Evolutionary conservation across 2,888 invertebrate species (phyloP), one percentile per base, ranked within the genome.

Genomic region (Caenorhabditis japonica): DNA sequence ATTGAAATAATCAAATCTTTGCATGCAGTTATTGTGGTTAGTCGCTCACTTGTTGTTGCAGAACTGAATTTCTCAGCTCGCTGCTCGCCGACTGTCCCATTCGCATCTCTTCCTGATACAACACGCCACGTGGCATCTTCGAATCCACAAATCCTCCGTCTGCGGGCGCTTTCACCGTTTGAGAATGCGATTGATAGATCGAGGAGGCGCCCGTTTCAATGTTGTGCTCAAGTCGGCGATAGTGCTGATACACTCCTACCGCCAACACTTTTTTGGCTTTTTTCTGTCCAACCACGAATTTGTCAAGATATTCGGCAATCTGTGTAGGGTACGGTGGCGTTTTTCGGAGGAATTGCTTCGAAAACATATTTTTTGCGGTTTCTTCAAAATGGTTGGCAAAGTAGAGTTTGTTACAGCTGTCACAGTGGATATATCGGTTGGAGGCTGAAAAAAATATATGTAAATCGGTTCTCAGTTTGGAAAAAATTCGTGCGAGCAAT

Each of bases 231-330:
- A 99, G 94, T 85, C 97, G 91, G 90, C 97, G 71, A 53, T 97
- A 99, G 89, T 99, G 99, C 90, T 97, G 97, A 90, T 99, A 99
- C 0, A 99, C 97, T 12, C 97, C 97, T 34, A 97, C 97, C 0
- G 97, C 93, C 36, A 99, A 90, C 38, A 97, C 96, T 90, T 97
- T 97, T 90, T 99, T 99, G 1, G 97, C 97, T 88, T 80, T 75
- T 30, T 78, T 64, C 64, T 81, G 81, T 0, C 97, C 99, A 21
- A 99, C 93, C 13, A 99, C 97, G 90, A 96, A 95, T 87, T 93
- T 93, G 90, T 97, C 94, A 78, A 99, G 90, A 90, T 94, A 97
- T 87, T 95, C 94, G 90, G 93, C 95, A 76, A 99, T 97, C 92
- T 92, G 81, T n/a, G 76, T 72, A 5, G 81, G 81, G 46, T 81